Evolutionary conservation across 2,797 vertebrate genomes (phyloP).

Genomic region (Spizella passerina): DNA sequence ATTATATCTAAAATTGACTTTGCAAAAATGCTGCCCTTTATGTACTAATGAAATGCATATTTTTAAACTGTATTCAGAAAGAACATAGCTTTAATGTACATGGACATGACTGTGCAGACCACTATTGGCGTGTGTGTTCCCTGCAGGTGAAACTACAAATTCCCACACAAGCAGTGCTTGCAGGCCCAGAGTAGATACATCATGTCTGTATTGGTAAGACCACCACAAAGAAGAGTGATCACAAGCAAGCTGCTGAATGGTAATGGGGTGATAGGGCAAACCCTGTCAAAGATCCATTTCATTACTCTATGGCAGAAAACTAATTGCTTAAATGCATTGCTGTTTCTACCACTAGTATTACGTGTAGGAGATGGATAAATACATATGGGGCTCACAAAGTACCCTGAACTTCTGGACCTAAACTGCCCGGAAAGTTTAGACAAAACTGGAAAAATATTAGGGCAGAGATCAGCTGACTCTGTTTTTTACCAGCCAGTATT

Average conservation of each 20-base stretch:
- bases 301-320: not conserved
- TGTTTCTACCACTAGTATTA: not conserved
- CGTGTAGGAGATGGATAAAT: not conserved
- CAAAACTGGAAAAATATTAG: not conserved
- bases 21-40: not conserved
- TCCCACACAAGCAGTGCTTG: not conserved
- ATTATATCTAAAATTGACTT: not conserved
- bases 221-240: not conserved
- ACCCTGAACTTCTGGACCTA: not conserved
- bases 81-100: not conserved
- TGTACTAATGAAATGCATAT: not conserved
- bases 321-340: not conserved
- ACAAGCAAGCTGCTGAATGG: not conserved
- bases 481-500: not conserved
- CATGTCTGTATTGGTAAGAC: not conserved
- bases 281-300: not conserved
- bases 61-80: not conserved
- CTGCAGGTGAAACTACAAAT: not conserved
- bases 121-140: accelerated
- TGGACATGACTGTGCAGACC: accelerated
- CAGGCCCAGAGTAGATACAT: accelerated
- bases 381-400: not conserved
- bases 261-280: not conserved
- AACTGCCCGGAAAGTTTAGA: not conserved
- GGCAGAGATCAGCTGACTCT: not conserved